Evolutionary conservation across 2,113 vertebrate species (phyloP).

Genomic region (Gobius niger): DNA sequence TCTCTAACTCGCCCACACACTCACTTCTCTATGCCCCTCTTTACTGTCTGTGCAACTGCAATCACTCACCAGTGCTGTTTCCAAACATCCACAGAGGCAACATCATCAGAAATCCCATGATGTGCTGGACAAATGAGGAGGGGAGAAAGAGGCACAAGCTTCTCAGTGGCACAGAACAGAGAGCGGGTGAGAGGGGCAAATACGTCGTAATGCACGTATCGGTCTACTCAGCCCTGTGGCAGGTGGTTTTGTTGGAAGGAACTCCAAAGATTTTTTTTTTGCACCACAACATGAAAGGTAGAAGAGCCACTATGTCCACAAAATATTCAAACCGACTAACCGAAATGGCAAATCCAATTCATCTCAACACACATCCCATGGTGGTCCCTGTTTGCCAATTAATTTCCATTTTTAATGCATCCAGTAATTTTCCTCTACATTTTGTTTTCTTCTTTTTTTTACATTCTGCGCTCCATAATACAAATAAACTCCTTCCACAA

Average conservation of each 20-base stretch:
- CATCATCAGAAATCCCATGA: constrained; percentile 64
- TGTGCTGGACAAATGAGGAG: constrained; percentile 62
- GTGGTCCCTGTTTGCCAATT: constrained; percentile 46
- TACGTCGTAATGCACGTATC: constrained; percentile 20
- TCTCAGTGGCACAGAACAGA: constrained; percentile 40
- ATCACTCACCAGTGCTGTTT: too few species aligned
- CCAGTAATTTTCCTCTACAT: constrained; percentile 57
- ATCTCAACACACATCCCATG: constrained; percentile 13
- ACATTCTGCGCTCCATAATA: constrained; percentile 47
- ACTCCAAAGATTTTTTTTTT: neutral
- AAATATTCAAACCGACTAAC: constrained; percentile 1
- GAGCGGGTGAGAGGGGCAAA: constrained; percentile 19
- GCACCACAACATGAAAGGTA: neutral
- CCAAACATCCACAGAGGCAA: constrained; percentile 20
- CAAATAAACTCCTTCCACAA: constrained; percentile 62
- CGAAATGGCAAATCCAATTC: neutral
- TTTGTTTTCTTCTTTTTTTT: neutral
- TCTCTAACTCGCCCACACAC: constrained; percentile 12
- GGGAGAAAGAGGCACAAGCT: constrained; percentile 49
- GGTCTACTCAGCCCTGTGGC: neutral
- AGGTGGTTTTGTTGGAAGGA: constrained; percentile 32
- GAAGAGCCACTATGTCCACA: neutral
- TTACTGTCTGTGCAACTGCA: constrained; percentile 24
- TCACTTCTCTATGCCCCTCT: constrained; percentile 6
- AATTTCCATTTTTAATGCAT: constrained; percentile 37